Evolutionary conservation across 2,888 invertebrate genomes (phyloP), one percentile per base, ranked within the genome.

Genomic region (Drosophila anomalata): DNA sequence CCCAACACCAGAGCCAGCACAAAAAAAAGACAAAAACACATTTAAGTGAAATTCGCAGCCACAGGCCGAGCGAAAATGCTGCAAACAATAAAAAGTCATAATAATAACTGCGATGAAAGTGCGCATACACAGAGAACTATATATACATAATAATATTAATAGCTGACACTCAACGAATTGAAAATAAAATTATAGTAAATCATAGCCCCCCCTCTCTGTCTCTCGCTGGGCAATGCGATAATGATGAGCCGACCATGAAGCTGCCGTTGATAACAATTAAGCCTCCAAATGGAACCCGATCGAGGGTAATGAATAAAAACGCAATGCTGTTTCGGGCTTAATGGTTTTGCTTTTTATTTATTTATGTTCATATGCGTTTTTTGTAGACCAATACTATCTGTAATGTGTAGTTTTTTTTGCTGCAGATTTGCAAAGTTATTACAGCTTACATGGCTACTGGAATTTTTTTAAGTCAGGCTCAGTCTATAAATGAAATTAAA

Each of bases 81-180:
- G 65, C 20, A 69, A 79, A 77, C 74, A 80, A 83, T 86, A 71
- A 74, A 72, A 65, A 67, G 68, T 65, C 71, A 77, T 60, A 65
- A 75, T 59, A 73, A 78, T 69, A 66, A 66, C 58, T 70, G 81
- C 73, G 80, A 62, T 79, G 87, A 80, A 77, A 77, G 77, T 65
- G 68, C 22, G 55, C 44, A 29, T 42, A 22, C 44, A 50, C 20
- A 36, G 44, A 50, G 54, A 62, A 41, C 31, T 52, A 69, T 56
- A 78, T 57, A 79, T 56, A 56, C 47, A 78, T 78, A 63, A 77
- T 83, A 83, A 84, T 87, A 83, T 81, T 87, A 80, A 87, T 87
- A 79, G 87, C 78, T 73, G 87, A 87, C 80, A 87, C 85, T 84
- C 81, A 87, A 80, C 87, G 87, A 80, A 84, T 84, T 75, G 69